Evolutionary conservation across 2,113 vertebrate genomes (phyloP), one percentile per base, ranked within the genome.

Genomic region (Apistogramma diplotaenia): DNA sequence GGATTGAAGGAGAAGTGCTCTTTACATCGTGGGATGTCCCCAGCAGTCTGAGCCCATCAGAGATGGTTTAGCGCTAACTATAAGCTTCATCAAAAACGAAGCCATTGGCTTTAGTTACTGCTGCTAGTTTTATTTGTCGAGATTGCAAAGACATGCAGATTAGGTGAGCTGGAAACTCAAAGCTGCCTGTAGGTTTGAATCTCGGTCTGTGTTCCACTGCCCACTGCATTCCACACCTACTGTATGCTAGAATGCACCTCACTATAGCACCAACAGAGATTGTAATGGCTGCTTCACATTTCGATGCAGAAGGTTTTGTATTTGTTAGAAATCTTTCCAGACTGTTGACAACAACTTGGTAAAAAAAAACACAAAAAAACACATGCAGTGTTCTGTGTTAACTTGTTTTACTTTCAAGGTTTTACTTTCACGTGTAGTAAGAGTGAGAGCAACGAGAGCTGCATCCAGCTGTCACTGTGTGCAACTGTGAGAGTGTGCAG

Each of bases 381-480:
- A 5, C 51, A 59, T 58, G 54, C n/a, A 18, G 33, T 57, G 27
- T 75, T 72, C 35, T 40, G 29, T 33, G 54, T 72, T 21, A 29
- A 67, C 23, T 37, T 72, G 49, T 73, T 74, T 73, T 40, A 46
- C 80, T 65, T 37, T 72, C 18, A 29, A 18, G 35, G 23, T 74
- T 89, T 90, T 79, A 61, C 59, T 70, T 37, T 54, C 46, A 83
- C 55, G 73, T 4, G 2, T 53, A 23, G 21, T 73, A 51, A 37
- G 54, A 79, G 31, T 75, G 78, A 71, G 79, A 70, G 27, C 27
- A 65, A 56, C 12, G 27, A n/a, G n/a, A n/a, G n/a, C n/a, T n/a
- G 86, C 58, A 35, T 85, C 84, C 74, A 84, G 78, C 81, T 83
- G 86, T 72, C 80, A 73, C 53, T 54, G 29, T 76, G 76, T 74